Conservation (phyloP, 2,113 vertebrate species). For the Colistium nudipinnis region DNA sequence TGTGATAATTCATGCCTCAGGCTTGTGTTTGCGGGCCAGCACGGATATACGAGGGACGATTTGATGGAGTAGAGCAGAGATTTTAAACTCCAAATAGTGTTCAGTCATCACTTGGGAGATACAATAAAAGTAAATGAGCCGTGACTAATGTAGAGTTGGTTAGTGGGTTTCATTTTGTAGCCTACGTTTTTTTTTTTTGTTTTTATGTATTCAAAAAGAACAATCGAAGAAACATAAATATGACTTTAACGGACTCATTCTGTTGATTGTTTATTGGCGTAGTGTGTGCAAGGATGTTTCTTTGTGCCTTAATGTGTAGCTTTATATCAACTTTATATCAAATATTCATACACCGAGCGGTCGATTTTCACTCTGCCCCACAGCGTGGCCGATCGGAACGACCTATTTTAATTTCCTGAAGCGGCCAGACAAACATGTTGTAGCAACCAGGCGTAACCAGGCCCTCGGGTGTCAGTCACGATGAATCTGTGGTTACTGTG, state of each 20-base stretch:
- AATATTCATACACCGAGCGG: no score
- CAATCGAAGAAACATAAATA: not conserved
- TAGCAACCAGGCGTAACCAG: not conserved
- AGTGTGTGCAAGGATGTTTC: not conserved
- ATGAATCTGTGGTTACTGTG: not conserved
- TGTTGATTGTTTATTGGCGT: not conserved
- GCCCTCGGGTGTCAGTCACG: not conserved
- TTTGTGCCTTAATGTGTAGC: not conserved
- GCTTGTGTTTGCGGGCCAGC: conserved; percentile 44
- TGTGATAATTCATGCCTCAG: conserved; percentile 64
- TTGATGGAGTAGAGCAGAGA: conserved; percentile 31
- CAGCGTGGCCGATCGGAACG: not conserved
- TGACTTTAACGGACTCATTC: not conserved
- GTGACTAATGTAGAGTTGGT: not conserved
- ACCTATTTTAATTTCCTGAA: not conserved
- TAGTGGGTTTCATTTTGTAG: no score
- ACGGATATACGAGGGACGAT: conserved; percentile 48
- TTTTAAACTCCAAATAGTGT: conserved; percentile 28
- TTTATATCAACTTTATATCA: not conserved
- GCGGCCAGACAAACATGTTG: not conserved
- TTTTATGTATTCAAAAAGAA: not conserved
- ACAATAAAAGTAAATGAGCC: not conserved
- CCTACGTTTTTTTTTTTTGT: no score
- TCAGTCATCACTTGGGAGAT: conserved; percentile 17
- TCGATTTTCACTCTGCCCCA: not conserved